Base-by-base conservation (phyloP, 2,888 invertebrate species). In the Mactromeris polynyma region DNA sequence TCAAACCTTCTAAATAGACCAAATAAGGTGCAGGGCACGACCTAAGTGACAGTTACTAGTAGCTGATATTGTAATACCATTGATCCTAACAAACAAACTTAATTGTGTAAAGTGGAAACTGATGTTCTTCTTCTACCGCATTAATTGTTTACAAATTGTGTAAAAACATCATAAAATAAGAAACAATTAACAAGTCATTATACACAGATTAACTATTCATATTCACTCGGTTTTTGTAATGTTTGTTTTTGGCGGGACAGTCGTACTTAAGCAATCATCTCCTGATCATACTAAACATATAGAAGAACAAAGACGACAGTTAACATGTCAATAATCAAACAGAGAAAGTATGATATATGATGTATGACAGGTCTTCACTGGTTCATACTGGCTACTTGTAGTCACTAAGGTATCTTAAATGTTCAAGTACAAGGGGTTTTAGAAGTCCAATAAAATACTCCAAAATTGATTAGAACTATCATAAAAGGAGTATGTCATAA, bases 291-390 rank as follows among this genome's bases (percentile, higher is more conserved):
- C 73, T 36, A 11, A 73, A 33, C 36, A 81, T 51, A 81, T 33
- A 81, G n/a, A 51, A 51, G 42, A 33, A 81, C 80, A 64, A 69
- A 69, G 82, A 40, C 58, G 69, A 42, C 82, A 82, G 82, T 64
- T n/a, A 69, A 82, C 40, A 82, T 82, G 82, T 82, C 82, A 82
- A 69, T 82, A 82, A 69, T 82, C 64, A 40, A 82, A 82, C 69
- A 64, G 38, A n/a, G 33, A 40, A 9, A 36, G 26, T 73, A 33
- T 73, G n/a, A 73, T 19, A 33, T 64, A 82, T 82, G 82, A 82
- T 64, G 82, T 40, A 82, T 82, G 82, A 40, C 31, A 51, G 9
- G 21, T 19, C 81, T 58, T 81, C n/a, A 54, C 54, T 0, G 21
- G 31, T 73, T 33, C 19, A 73, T 36, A 14, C 19, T 17, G 36